Percentiles rank a stretch among this genome's conserved stretches.
phyloP scores from a whole-genome alignment of 1,140 invertebrate species.

The Daktulosphaira vitifoliae region DNA sequence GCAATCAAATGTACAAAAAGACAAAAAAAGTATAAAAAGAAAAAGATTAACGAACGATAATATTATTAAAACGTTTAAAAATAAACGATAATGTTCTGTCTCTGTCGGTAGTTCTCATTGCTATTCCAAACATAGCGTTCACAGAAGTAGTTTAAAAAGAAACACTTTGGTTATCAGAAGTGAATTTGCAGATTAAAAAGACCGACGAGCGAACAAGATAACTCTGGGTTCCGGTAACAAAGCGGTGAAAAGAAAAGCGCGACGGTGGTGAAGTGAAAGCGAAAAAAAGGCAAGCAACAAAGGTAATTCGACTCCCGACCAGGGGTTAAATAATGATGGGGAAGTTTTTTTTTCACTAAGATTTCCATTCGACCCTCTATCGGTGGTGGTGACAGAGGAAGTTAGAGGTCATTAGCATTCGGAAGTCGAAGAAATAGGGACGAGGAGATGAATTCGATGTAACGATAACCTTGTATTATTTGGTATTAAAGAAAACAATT shows the following conservation, averaged over 20 bases:
- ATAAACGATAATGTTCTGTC: not conserved
- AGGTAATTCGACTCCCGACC: constrained; percentile 30
- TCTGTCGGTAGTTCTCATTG: constrained; percentile 3
- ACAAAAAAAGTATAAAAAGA: no score
- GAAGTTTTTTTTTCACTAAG: constrained; percentile 5
- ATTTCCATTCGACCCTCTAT: constrained; percentile 4
- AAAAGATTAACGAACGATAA: not conserved
- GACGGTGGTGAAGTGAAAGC: not conserved
- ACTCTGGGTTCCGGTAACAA: constrained; percentile 30
- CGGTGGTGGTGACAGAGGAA: not conserved
- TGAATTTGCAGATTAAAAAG: constrained; percentile 29
- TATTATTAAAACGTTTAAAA: constrained; percentile 30
- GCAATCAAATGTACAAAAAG: no score
- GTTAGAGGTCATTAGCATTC: constrained; percentile 30
- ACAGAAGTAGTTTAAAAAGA: constrained; percentile 22
- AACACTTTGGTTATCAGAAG: constrained; percentile 28
- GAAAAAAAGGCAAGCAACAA: constrained; percentile 23
- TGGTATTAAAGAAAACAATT: constrained; percentile 18
- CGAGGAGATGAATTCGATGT: not conserved
- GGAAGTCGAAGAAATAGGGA: constrained; percentile 23
- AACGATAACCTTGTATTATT: constrained; percentile 27
- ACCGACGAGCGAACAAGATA: constrained; percentile 19
- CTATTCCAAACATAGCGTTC: not conserved
- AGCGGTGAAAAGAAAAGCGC: not conserved
- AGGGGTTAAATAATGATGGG: constrained; percentile 31